A percentile compares a stretch with the other conserved stretches of the same genome.
phyloP scores from a whole-genome alignment of 2,113 vertebrate species.

The Grus americana region DNA sequence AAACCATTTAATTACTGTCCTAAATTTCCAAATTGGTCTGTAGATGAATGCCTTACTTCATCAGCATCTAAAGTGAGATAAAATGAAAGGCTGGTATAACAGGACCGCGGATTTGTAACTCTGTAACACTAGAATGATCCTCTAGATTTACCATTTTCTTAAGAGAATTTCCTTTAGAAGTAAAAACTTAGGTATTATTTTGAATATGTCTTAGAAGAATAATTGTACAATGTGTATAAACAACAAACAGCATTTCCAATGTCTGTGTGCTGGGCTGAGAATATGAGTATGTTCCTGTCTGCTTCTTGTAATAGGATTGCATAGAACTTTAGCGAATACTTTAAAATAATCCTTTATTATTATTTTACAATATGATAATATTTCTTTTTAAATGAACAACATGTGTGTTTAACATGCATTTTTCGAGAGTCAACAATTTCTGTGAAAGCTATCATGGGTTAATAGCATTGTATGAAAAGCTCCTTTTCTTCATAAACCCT shows the following conservation, averaged over 20 bases:
- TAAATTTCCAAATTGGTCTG: neutral
- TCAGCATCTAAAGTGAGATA: neutral
- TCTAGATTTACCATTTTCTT: neutral
- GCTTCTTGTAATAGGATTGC: constrained; percentile 36
- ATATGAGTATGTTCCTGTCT: neutral
- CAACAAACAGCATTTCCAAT: neutral
- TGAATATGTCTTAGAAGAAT: neutral
- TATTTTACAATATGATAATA: constrained; percentile 63
- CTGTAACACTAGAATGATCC: neutral
- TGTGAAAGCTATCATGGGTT: constrained; percentile 79
- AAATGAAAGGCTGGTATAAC: neutral
- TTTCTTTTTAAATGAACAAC: constrained; percentile 76
- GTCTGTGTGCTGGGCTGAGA: neutral
- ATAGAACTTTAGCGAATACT: constrained; percentile 18
- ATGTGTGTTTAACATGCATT: constrained; percentile 61
- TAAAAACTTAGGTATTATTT: neutral
- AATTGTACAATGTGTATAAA: neutral
- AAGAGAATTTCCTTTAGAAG: neutral
- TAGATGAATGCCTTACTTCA: neutral
- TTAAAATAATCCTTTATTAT: constrained; percentile 65
- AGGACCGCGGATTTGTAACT: neutral
- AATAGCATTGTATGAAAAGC: constrained; percentile 82
- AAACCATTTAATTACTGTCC: constrained; percentile 19
- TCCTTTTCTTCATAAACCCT: constrained; percentile 84
- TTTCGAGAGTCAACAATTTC: constrained; percentile 75